Evolutionary conservation across 2,888 invertebrate species (phyloP).

Genomic region (Rhodophaea formosa): DNA sequence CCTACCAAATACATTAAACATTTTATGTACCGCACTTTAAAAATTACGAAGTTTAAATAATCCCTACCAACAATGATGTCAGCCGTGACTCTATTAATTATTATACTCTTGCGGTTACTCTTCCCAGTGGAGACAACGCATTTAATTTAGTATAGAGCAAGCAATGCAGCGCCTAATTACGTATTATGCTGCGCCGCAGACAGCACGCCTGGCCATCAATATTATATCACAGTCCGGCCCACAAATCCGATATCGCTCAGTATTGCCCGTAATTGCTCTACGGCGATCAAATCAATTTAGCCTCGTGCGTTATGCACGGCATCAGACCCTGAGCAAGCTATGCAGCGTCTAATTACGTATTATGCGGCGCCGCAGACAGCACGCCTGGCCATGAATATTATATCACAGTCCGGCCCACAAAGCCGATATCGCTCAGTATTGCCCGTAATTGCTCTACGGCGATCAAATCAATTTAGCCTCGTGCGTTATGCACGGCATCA

Average conservation of each 20-base stretch:
- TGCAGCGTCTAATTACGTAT: constrained; percentile 77
- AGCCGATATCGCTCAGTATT: constrained; percentile 53
- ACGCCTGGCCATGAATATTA: constrained; percentile 75
- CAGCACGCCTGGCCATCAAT: constrained; percentile 72
- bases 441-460: constrained; percentile 44
- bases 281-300: constrained; percentile 78
- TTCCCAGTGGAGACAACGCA: too few relatives aligned
- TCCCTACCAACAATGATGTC: too few relatives aligned
- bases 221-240: constrained; percentile 68
- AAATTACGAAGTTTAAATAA: too few relatives aligned
- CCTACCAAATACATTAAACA: too few relatives aligned
- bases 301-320: constrained; percentile 75
- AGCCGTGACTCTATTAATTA: too few relatives aligned
- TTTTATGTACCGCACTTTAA: too few relatives aligned
- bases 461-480: constrained; percentile 28
- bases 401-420: constrained; percentile 62
- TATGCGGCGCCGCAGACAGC: constrained; percentile 72
- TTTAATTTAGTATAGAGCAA: too few relatives aligned
- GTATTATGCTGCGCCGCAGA: constrained; percentile 75
- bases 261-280: constrained; percentile 47
- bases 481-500: too few relatives aligned
- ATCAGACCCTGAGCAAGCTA: constrained; percentile 64
- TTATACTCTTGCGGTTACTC: too few relatives aligned
- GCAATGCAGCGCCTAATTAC: constrained; percentile 78
- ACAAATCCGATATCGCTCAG: constrained; percentile 60